These are phyloP conservation scores for Salvelinus namaycush DNA, from an alignment of 2,113 vertebrate species.

Conservation along the genomic window DNA sequence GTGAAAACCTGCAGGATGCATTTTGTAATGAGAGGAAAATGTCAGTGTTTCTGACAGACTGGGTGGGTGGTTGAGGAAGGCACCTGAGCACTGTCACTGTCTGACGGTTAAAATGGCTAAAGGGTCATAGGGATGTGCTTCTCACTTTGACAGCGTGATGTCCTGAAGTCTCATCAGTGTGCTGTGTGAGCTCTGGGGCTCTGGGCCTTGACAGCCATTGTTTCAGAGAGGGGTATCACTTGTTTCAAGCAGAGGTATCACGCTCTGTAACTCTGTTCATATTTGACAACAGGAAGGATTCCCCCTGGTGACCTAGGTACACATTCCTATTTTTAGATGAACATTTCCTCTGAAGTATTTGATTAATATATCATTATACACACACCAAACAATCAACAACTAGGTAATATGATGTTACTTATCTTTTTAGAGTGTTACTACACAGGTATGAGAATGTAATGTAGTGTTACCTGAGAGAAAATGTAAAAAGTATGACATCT, in stretches of 20 bases:
- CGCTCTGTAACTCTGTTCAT: conserved; percentile 23
- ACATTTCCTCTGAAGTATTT: conserved; percentile 21
- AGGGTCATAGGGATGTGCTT: neutral
- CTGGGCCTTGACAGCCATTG: neutral
- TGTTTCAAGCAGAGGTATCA: neutral
- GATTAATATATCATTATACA: neutral
- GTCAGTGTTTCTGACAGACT: no score
- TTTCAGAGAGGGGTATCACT: neutral
- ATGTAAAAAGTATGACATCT: no score
- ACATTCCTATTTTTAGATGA: conserved; percentile 13
- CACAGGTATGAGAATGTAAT: no score
- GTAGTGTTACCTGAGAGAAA: no score
- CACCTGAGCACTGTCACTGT: no score
- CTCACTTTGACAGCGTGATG: neutral
- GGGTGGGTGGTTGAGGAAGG: no score
- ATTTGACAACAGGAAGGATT: conserved; percentile 28
- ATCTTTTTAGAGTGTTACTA: no score
- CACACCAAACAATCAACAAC: no score
- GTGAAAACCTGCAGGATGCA: no score
- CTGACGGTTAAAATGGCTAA: neutral
- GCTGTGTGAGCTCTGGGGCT: neutral
- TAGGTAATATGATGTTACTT: no score
- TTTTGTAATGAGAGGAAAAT: no score
- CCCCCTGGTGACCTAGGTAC: conserved; percentile 10
- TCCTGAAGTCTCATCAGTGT: conserved; percentile 2